Base-by-base conservation (phyloP, 2,797 vertebrate genomes). In the Thalassophryne amazonica region DNA sequence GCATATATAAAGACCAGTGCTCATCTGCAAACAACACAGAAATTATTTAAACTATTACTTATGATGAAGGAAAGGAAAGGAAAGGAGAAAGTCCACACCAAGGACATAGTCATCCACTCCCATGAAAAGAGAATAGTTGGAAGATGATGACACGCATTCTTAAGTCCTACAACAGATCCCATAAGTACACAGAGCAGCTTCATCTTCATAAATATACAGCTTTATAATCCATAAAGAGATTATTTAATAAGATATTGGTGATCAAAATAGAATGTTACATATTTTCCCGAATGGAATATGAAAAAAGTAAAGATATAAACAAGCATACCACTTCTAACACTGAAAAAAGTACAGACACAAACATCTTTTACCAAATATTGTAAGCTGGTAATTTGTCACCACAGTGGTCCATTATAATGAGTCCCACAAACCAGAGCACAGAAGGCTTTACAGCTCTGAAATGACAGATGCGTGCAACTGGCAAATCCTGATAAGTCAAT, bases 241-340 rank as follows among this genome's bases (percentile, higher is more conserved):
- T 9, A 36, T 46, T 38, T 18, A 17, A 31, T 1, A 38, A 52
- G 51, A 47, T 18, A 29, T 9, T 25, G 2, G 5, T 41, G 37
- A 60, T 57, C 34, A 24, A 19, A 53, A 51, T 25, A n/a, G n/a
- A 39, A 32, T 19, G 1, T 8, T 52, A 53, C 23, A 17, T 50
- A 19, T 53, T 21, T 43, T 7, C 31, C 7, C 41, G 9, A 18
- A 39, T 66, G 60, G 66, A 77, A 75, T 69, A 20, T 25, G 28
- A 48, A 22, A 27, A 12, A 7, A 30, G 16, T 16, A 1, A 43
- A 2, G 55, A 7, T 17, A 42, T 8, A 22, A 30, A 32, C 12
- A 47, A 21, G 20, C 30, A 11, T 18, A 9, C 2, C 4, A 5
- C 8, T 32, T 51, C 11, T 7, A 28, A 37, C 4, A 40, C 14